Evolutionary conservation across 1,140 invertebrate species (phyloP), one percentile per base, ranked within the genome.

Genomic region (Macrostomum lignano): DNA sequence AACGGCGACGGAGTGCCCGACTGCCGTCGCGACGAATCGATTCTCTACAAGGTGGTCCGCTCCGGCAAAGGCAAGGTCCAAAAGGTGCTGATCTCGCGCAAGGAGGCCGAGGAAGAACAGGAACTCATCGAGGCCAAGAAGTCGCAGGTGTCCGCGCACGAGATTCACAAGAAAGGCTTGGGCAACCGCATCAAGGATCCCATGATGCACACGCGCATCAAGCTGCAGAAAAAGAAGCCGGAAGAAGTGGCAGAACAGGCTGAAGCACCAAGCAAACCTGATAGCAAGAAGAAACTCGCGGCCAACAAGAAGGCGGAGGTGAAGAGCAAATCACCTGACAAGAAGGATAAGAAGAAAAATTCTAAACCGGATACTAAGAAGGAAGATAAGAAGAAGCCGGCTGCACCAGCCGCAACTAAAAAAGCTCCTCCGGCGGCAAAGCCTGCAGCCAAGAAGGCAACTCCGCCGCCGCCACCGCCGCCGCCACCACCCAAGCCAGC

Each of bases 1-100:
- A 44, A 46, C 36, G 41, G 39, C 15, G 44, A 46, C 32, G 38
- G 41, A 14, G 38, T 44, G 10, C 37, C 41, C 1, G 43, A 44
- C 21, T 38, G 26, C 21, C 37, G 37, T 3, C 36, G 35, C 9
- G 36, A 37, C 20, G 31, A 32, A 5, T 7, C 6, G 11, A 32
- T 32, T 7, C 20, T 21, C 7, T 32, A 32, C 15, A 32, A 32
- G 14, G 6, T 15, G 5, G 25, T 32, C 11, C 9, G 17, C 6
- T 7, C 7, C n/a, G 25, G 15, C 11, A 7, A 9, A 21, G 31
- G 31, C 5, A 32, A 31, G 25, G 30, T 23, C 2, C 11, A 21
- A 26, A 39, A 23, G 17, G 36, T 32, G 11, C 7, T 32, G 4
- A 32, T 11, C 20, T 38, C 17, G 13, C 37, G 6, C 21, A 29